A percentile compares a stretch with the other conserved stretches of the same genome.
phyloP scores from a whole-genome alignment of 2,888 invertebrate genomes.

The Hypomecis atomaria region DNA sequence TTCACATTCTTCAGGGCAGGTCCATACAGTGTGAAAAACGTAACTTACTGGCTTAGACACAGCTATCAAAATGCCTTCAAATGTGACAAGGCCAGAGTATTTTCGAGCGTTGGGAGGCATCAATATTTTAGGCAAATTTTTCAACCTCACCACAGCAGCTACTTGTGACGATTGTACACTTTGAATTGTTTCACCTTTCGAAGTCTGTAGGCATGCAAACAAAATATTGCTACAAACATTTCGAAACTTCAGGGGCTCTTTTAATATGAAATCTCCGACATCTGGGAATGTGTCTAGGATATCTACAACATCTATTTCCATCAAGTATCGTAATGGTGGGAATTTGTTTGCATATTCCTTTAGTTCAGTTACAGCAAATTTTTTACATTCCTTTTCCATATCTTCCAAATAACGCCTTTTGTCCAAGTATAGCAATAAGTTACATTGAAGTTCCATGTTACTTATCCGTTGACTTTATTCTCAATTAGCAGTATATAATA shows the following conservation, averaged over 20 bases:
- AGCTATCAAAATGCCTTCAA: constrained; percentile 62
- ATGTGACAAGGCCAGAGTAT: constrained; percentile 59
- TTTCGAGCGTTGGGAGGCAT: constrained; percentile 46
- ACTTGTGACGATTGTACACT: constrained; percentile 60
- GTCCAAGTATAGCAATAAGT: constrained; percentile 72
- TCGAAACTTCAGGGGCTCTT: constrained; percentile 68
- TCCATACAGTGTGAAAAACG: constrained; percentile 75
- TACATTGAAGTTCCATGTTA: constrained; percentile 60
- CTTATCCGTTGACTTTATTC: not conserved
- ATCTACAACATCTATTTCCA: constrained; percentile 71
- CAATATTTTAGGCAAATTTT: constrained; percentile 56
- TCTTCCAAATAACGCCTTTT: constrained; percentile 57
- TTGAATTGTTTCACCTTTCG: constrained; percentile 48
- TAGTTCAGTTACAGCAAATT: constrained; percentile 55
- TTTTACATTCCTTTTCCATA: constrained; percentile 62
- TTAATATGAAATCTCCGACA: constrained; percentile 59
- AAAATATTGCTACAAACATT: constrained; percentile 64
- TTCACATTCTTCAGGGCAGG: constrained; percentile 78
- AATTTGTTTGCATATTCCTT: constrained; percentile 62
- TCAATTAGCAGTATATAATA: constrained; percentile 11
- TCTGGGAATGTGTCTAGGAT: constrained; percentile 61
- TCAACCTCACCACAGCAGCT: constrained; percentile 61
- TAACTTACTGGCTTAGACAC: constrained; percentile 65
- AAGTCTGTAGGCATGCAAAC: constrained; percentile 63
- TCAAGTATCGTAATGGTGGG: constrained; percentile 65